Conservation (phyloP, 2,797 vertebrate genomes). For the Numenius phaeopus region DNA sequence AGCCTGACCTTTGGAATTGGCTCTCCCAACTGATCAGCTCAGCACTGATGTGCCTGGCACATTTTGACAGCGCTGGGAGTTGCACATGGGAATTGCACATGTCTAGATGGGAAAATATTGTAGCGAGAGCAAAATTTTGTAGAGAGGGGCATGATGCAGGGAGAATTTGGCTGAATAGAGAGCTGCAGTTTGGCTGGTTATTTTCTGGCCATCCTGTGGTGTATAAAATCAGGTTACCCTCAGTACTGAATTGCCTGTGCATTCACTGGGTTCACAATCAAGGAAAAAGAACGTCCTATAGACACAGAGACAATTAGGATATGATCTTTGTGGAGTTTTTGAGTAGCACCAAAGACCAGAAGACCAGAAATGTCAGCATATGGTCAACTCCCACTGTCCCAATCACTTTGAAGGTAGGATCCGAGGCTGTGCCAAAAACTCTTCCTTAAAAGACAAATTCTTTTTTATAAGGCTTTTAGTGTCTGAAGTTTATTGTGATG, state of each 20-base stretch:
- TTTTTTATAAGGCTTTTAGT: background rate
- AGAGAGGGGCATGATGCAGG: background rate
- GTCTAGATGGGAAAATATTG: constrained; percentile 55
- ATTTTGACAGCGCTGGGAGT: constrained; percentile 53
- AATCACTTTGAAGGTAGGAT: background rate
- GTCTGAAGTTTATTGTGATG: rapidly evolving
- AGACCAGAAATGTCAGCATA: background rate
- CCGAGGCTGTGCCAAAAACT: background rate
- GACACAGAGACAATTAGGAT: background rate
- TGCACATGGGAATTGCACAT: constrained; percentile 35
- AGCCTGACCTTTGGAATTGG: constrained; percentile 65
- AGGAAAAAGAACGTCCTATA: background rate
- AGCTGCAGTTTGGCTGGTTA: background rate
- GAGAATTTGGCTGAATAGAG: background rate
- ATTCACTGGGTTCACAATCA: background rate
- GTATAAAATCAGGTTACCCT: background rate
- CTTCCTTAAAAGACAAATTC: background rate
- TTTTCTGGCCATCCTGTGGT: background rate
- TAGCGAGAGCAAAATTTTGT: background rate
- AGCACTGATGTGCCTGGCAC: constrained; percentile 44
- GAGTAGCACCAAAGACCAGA: background rate
- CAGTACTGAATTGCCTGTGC: background rate
- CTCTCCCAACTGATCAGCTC: constrained; percentile 45
- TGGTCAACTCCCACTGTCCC: background rate
- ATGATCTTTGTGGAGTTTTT: background rate